Base-by-base conservation (phyloP, 2,113 vertebrate genomes). In the Ictalurus furcatus region DNA sequence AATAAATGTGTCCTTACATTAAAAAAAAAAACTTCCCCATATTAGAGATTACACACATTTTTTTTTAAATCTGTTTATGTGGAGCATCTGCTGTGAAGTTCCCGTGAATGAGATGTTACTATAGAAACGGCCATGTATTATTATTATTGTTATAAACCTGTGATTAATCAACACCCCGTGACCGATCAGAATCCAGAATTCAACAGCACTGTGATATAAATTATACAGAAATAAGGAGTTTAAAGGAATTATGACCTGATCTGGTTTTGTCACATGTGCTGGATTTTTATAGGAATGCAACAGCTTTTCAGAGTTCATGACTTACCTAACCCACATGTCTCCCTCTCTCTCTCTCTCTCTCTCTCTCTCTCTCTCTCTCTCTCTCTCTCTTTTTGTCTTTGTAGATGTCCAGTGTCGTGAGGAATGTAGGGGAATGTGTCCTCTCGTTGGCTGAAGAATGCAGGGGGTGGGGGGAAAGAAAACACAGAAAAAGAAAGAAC, bases 401-500 rank as follows among this genome's bases (percentile, higher is more conserved):
- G 67, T 92, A 96, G 96, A 94, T 96, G 92, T 73, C 91, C 92
- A 83, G 37, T 59, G 84, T 89, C 84, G 91, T 94, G 92, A 95
- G 95, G 95, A 94, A 95, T 95, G 95, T 89, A 71, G 89, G 76
- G 85, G 86, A 89, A 91, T 90, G 89, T 91, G 90, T 87, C 92
- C 88, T 91, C 87, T 89, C 52, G 1, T 40, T 40, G 92, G 69
- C 92, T 90, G 71, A 59, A 90, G 92, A 89, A 89, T 92, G 90
- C 87, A 30, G 85, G 69, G 63, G 88, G 91, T 74, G 87, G 91
- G 88, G 9, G 86, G 73, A 8, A 69, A 71, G 40, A 52, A 69
- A 71, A 54, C 81, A 30, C 58, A 0, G 13, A 67, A 67, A 87
- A 67, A 86, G 76, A 73, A 78, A 71, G n/a, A n/a, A 67, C 21